Conservation (phyloP, 2,888 invertebrate genomes). For the Chalcosyrphus nemorum region DNA sequence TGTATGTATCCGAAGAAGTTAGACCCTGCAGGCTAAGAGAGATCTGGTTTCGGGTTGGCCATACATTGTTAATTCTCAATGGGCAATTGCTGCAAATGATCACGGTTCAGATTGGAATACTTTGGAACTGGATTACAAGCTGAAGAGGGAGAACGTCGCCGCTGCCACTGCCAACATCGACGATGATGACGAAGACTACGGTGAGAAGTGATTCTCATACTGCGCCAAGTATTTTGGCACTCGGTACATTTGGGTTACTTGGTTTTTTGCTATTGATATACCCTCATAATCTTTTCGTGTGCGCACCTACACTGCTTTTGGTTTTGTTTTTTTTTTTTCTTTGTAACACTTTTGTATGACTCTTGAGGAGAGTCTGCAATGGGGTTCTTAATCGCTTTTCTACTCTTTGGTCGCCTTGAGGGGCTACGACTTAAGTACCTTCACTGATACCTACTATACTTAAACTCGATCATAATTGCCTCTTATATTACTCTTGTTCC, state of each 20-base stretch:
- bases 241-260: constrained; percentile 52
- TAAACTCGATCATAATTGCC: constrained; percentile 15
- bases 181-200: constrained; percentile 9
- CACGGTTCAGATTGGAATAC: constrained; percentile 27
- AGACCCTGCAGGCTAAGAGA: constrained; percentile 55
- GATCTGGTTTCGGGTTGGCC: constrained; percentile 67
- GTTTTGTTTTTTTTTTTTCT: neutral
- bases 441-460: constrained; percentile 26
- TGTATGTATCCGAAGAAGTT: constrained; percentile 11
- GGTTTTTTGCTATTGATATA: constrained; percentile 56
- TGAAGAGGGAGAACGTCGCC: constrained; percentile 3
- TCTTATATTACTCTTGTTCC: neutral
- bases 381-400: constrained; percentile 28
- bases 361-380: constrained; percentile 15
- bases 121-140: constrained; percentile 54
- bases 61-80: constrained; percentile 64
- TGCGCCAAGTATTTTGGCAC: constrained; percentile 61
- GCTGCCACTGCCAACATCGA: neutral
- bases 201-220: constrained; percentile 61
- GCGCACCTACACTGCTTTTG: constrained; percentile 41
- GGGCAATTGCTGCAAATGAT: constrained; percentile 68
- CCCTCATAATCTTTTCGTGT: constrained; percentile 49
- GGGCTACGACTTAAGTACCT: constrained; percentile 7
- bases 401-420: constrained; percentile 4
- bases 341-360: constrained; percentile 30